These are phyloP conservation scores for Helicolenus hilgendorfi DNA, from an alignment of 2,797 vertebrate species.

Conservation along the genomic window DNA sequence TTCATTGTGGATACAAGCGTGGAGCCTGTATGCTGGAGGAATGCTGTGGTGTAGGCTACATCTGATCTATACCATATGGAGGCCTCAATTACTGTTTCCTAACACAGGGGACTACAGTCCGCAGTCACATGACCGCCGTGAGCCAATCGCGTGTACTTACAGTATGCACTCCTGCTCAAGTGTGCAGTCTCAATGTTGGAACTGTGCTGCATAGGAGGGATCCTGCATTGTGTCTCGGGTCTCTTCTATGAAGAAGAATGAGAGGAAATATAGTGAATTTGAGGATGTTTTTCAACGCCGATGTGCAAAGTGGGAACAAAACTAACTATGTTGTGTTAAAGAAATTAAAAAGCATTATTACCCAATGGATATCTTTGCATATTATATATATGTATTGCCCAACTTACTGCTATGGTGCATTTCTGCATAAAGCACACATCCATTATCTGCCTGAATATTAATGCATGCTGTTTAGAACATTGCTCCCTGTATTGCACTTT, in stretches of 20 bases:
- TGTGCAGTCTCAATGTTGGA: conserved; percentile 81
- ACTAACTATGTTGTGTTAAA: not conserved
- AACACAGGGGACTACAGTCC: conserved; percentile 85
- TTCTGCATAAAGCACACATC: not conserved
- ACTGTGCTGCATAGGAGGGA: conserved; percentile 75
- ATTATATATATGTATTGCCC: conserved; percentile 8
- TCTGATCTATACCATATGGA: conserved; percentile 93
- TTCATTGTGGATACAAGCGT: conserved; percentile 50
- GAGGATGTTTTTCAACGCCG: not conserved
- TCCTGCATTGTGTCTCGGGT: conserved; percentile 57
- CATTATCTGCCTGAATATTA: not conserved
- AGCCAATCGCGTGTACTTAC: conserved; percentile 84
- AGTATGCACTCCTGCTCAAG: conserved; percentile 77
- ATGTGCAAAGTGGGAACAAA: not conserved
- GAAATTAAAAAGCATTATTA: conserved; percentile 11
- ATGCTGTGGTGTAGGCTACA: conserved; percentile 87
- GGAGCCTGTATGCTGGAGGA: conserved; percentile 78
- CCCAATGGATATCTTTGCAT: not conserved
- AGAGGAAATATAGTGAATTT: conserved; percentile 9
- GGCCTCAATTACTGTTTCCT: conserved; percentile 88
- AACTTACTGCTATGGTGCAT: not conserved
- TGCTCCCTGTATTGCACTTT: not conserved
- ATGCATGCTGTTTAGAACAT: not conserved
- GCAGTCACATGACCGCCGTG: conserved; percentile 83
- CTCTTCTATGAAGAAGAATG: conserved; percentile 17